These are phyloP conservation scores for Chondrosia reniformis DNA, from an alignment of 37 sponge, comb jelly and placozoan species.

Conservation along the genomic window DNA sequence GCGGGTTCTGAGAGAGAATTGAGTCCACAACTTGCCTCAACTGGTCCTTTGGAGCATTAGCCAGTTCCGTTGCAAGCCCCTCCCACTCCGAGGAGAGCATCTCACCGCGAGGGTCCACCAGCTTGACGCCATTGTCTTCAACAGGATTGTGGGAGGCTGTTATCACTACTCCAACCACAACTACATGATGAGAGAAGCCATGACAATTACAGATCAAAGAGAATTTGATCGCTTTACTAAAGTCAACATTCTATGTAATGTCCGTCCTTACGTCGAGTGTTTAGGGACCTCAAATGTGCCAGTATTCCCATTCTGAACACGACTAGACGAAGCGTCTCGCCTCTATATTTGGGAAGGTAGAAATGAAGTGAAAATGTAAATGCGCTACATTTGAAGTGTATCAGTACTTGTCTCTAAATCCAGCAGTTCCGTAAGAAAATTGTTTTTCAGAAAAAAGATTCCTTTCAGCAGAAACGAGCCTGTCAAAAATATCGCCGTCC, in stretches of 20 bases:
- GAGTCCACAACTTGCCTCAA: constrained; percentile 6
- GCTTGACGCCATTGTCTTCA: constrained; percentile 94
- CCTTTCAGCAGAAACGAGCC: no score
- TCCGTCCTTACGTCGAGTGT: constrained; percentile 42
- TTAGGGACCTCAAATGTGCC: constrained; percentile 74
- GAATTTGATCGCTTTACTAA: no score
- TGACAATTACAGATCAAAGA: no score
- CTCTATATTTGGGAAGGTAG: constrained; percentile 28
- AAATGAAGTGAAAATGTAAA: not conserved
- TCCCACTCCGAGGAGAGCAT: constrained; percentile 92
- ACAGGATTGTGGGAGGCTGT: constrained; percentile 99
- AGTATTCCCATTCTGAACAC: constrained; percentile 87
- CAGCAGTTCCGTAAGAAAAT: constrained; percentile 93
- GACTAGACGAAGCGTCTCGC: constrained; percentile 65
- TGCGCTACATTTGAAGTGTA: not conserved
- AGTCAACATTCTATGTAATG: no score
- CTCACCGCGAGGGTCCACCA: constrained; percentile 90
- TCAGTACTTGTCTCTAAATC: constrained; percentile 81
- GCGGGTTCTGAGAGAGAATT: no score
- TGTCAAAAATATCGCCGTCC: no score
- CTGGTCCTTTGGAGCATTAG: constrained; percentile 59
- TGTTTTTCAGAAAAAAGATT: constrained; percentile 24
- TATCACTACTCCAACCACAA: constrained; percentile 80
- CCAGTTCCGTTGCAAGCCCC: constrained; percentile 65
- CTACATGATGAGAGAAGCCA: constrained; percentile 10